A percentile compares a stretch with the other conserved stretches of the same genome.
phyloP scores from a whole-genome alignment of 2,888 invertebrate species.

The Ptilodon capucinus region DNA sequence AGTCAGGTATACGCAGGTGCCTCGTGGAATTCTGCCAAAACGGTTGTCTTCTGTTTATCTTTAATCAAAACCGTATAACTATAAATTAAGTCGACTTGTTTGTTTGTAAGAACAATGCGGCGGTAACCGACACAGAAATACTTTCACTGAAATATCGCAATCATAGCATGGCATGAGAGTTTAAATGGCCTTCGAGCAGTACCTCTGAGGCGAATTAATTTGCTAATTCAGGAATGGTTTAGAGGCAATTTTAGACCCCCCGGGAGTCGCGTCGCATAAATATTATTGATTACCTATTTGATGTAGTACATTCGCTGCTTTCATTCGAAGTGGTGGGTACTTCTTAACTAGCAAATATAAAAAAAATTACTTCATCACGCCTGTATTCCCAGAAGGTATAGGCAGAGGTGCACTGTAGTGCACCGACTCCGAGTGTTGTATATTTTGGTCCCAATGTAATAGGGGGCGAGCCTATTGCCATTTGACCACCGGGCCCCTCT shows the following conservation, averaged over 20 bases:
- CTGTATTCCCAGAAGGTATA: too few relatives aligned
- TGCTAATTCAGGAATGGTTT: too few relatives aligned
- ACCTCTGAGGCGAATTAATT: too few relatives aligned
- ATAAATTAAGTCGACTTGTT: conserved; percentile 50
- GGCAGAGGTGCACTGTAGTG: too few relatives aligned
- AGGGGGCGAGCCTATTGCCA: too few relatives aligned
- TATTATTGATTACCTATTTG: conserved; percentile 35
- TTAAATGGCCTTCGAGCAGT: too few relatives aligned
- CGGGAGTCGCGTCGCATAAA: conserved; percentile 41
- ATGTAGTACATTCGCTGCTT: background rate
- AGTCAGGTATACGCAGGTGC: conserved; percentile 24
- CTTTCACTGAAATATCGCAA: conserved; percentile 63
- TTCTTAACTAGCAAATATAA: too few relatives aligned
- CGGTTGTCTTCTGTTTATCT: conserved; percentile 45
- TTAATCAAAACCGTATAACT: conserved; percentile 44
- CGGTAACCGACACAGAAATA: conserved; percentile 57
- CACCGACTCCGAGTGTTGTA: too few relatives aligned
- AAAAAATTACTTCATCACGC: too few relatives aligned
- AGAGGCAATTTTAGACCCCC: too few relatives aligned
- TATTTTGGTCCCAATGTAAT: too few relatives aligned
- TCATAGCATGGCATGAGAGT: conserved; percentile 49
- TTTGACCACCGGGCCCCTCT: too few relatives aligned
- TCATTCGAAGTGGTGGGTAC: background rate
- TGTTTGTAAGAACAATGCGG: conserved; percentile 45
- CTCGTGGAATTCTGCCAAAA: conserved; percentile 43